Percentiles rank a stretch among this genome's conserved stretches.
Conservation (phyloP, 1,140 invertebrate genomes). For the Pogonognathellus flavescens region DNA sequence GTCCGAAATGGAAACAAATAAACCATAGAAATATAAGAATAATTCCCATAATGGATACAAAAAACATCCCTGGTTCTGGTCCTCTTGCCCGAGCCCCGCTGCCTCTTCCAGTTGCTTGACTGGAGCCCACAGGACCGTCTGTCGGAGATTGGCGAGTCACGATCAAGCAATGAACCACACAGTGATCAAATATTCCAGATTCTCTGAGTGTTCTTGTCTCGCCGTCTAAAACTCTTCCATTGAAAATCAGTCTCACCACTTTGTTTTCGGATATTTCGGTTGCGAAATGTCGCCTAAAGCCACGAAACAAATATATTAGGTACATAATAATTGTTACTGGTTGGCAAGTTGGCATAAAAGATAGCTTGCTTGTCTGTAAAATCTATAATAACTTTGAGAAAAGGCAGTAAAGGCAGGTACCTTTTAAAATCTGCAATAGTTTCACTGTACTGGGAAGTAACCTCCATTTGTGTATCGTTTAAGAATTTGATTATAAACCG, state of each 20-base stretch:
- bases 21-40: conserved; percentile 66
- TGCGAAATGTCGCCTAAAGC: conserved; percentile 85
- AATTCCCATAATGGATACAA: conserved; percentile 64
- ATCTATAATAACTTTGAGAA: background rate
- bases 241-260: conserved; percentile 86
- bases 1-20: conserved; percentile 66
- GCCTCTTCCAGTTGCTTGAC: background rate
- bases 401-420: no score
- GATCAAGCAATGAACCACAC: conserved; percentile 89
- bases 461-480: conserved; percentile 86
- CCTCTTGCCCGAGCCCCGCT: conserved; percentile 21
- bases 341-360: conserved; percentile 8
- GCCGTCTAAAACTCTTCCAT: conserved; percentile 84
- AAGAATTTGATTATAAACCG: conserved; percentile 74
- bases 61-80: conserved; percentile 65
- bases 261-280: conserved; percentile 82
- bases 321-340: no score
- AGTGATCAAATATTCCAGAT: conserved; percentile 86
- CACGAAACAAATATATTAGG: conserved; percentile 65
- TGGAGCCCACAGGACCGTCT: background rate
- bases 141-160: conserved; percentile 50
- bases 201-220: conserved; percentile 82
- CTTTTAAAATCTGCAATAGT: conserved; percentile 88
- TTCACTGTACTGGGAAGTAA: conserved; percentile 82
- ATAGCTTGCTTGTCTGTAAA: conserved; percentile 2